Evolutionary conservation across 1,140 invertebrate genomes (phyloP).

Genomic region (Papilio xuthus): DNA sequence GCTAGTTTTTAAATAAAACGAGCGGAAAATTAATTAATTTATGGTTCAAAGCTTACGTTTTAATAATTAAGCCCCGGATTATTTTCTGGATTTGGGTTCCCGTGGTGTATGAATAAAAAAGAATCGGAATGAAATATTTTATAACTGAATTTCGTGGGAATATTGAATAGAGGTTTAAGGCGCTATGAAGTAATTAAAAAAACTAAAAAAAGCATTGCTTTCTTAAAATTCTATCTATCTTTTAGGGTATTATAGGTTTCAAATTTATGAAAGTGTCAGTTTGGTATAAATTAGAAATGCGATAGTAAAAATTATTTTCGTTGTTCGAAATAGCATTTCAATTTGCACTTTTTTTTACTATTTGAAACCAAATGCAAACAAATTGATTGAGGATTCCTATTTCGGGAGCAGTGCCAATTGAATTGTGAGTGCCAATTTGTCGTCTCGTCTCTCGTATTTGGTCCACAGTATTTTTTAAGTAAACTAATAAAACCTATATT

Average conservation of each 20-base stretch:
- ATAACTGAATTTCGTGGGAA: not conserved
- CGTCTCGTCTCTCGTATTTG: not conserved
- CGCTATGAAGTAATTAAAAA: not conserved
- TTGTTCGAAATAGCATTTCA: too few relatives aligned
- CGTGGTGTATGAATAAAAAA: not conserved
- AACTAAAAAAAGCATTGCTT: too few relatives aligned
- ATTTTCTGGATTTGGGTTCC: not conserved
- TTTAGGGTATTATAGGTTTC: too few relatives aligned
- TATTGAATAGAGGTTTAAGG: not conserved
- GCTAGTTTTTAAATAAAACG: not conserved
- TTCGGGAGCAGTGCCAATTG: not conserved
- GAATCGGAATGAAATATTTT: not conserved
- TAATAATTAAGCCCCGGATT: conserved; percentile 8
- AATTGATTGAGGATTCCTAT: not conserved
- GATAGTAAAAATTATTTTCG: too few relatives aligned
- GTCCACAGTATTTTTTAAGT: not conserved
- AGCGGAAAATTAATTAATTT: conserved; percentile 1
- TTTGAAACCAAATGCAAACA: too few relatives aligned
- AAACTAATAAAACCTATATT: not conserved
- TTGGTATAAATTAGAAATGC: too few relatives aligned
- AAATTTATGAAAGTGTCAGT: too few relatives aligned
- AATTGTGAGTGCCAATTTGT: not conserved
- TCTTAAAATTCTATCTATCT: too few relatives aligned
- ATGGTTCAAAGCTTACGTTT: not conserved
- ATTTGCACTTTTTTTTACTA: too few relatives aligned